phyloP scores from a whole-genome alignment of 2,888 invertebrate species.

The Hartigia nigra region DNA sequence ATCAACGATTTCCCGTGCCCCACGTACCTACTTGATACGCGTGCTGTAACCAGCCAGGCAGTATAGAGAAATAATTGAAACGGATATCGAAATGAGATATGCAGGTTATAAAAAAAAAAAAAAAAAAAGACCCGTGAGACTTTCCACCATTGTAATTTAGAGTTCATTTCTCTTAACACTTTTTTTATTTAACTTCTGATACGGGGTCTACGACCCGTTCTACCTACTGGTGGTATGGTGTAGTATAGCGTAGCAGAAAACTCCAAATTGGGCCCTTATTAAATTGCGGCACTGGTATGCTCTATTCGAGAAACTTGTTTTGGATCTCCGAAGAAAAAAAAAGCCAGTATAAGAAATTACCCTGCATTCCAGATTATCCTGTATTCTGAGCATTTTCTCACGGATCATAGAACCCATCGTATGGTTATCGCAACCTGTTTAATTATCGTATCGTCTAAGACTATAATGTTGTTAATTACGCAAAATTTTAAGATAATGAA shows the following conservation, averaged over 20 bases:
- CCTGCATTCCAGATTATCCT: neutral
- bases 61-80: neutral
- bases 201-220: neutral
- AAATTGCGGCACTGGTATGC: neutral
- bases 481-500: neutral
- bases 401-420: neutral
- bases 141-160: neutral
- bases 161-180: neutral
- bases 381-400: neutral
- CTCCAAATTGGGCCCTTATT: neutral
- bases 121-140: neutral
- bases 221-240: neutral
- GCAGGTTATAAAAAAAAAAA: neutral
- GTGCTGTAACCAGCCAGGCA: neutral
- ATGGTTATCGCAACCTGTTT: neutral
- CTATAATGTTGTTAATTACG: neutral
- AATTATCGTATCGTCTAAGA: neutral
- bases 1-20: neutral
- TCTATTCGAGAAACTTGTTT: neutral
- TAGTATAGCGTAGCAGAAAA: neutral
- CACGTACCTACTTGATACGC: neutral
- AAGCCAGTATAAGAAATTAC: neutral
- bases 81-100: neutral
- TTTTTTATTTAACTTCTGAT: neutral
- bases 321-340: neutral